A percentile compares a stretch with the other conserved stretches of the same genome.
Conservation (phyloP, 2,113 vertebrate genomes). For the Myrmecobius fasciatus region DNA sequence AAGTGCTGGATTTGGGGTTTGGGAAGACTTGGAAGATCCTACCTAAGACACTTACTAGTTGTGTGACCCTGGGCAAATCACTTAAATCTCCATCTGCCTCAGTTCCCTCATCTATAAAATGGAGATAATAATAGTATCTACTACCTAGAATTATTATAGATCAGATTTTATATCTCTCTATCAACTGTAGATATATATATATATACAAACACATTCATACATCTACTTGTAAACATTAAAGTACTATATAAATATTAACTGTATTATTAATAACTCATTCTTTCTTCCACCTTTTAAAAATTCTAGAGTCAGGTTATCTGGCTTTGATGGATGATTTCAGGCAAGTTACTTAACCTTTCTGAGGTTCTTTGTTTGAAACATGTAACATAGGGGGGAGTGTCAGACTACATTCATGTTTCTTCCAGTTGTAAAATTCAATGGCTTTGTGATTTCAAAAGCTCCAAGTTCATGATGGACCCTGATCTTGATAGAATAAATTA, state of each 20-base stretch:
- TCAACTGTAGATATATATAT: background rate
- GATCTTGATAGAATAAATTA: background rate
- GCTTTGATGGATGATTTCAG: background rate
- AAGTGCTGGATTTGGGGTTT: background rate
- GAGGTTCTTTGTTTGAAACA: background rate
- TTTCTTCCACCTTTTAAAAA: background rate
- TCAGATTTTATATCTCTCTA: background rate
- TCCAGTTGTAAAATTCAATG: background rate
- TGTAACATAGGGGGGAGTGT: background rate
- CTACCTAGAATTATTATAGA: background rate
- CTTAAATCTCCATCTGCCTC: background rate
- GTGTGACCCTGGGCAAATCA: background rate
- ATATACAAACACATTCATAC: background rate
- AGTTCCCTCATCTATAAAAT: background rate
- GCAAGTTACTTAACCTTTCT: background rate
- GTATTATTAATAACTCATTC: background rate
- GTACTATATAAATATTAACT: background rate
- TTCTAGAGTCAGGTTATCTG: background rate
- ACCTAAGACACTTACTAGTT: background rate
- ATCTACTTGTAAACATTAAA: background rate
- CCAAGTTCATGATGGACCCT: background rate
- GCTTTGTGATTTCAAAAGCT: background rate
- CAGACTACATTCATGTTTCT: background rate
- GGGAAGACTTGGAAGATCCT: background rate
- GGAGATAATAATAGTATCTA: background rate